Evolutionary conservation across 2,113 vertebrate species (phyloP).

Genomic region (Callipepla squamata): DNA sequence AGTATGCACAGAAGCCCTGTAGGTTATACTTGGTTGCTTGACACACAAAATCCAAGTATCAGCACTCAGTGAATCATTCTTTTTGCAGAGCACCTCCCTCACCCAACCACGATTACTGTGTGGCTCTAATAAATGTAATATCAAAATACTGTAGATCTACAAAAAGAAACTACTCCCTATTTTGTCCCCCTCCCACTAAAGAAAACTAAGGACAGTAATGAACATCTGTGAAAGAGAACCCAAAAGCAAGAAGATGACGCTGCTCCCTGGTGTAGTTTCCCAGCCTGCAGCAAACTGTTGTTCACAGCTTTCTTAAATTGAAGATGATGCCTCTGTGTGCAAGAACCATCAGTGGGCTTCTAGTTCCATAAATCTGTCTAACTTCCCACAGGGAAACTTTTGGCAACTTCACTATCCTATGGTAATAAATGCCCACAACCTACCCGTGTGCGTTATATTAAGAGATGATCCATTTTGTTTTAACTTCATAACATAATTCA

Average conservation of each 20-base stretch:
- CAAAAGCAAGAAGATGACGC: not conserved
- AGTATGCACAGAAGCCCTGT: not conserved
- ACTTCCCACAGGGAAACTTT: not conserved
- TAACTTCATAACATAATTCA: not conserved
- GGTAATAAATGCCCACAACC: not conserved
- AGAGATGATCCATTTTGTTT: not conserved
- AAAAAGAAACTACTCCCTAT: not conserved
- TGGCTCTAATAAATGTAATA: not conserved
- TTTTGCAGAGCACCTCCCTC: not conserved
- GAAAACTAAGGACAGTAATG: not conserved
- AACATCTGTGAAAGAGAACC: not conserved
- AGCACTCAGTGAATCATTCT: not conserved
- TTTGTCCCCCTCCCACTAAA: not conserved
- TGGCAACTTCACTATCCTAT: not conserved
- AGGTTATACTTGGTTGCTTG: not conserved
- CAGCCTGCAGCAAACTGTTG: not conserved
- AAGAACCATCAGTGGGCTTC: not conserved
- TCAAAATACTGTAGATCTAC: not conserved
- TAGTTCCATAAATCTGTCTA: not conserved
- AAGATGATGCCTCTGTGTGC: not conserved
- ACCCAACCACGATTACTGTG: not conserved
- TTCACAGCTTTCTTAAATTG: not conserved
- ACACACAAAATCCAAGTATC: not conserved
- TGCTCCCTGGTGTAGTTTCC: not conserved
- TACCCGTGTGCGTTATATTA: not conserved